Base-by-base conservation (phyloP, 30 jellyfish, hydroid and myxozoan species). In the Hydractinia symbiolongicarpus region DNA sequence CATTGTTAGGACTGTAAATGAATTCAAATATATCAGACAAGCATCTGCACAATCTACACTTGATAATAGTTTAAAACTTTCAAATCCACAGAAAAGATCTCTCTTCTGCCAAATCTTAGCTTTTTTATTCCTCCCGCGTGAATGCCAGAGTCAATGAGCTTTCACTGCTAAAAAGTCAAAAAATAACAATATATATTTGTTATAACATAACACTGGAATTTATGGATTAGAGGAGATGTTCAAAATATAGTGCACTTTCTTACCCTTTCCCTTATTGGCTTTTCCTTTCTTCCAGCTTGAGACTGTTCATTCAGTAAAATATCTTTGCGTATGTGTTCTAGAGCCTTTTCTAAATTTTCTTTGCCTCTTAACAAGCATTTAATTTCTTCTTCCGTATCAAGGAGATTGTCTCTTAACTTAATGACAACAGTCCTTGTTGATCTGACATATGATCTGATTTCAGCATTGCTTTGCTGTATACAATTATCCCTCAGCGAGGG, bases 211-310 rank as follows among this genome's bases (percentile, higher is more conserved):
- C 44, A 30, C 44, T 30, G 44, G 44, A 30, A 30, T 30, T 30
- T 30, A 30, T 30, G 44, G 1, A 58, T 58, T 16, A 11, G 3
- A 58, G 10, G 69, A 11, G 1, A 11, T 58, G 69, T 16, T 16
- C 3, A 53, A 6, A 10, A 14, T 3, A 49, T 7, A 53, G 17
- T 70, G 50, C 30, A 50, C 66, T 9, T 5, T n/a, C 88, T 58
- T 66, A 90, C 97, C 95, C 83, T 85, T 76, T 90, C 97, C 20
- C 95, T 74, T n/a, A 64, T 67, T 1, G 97, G 95, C 61, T 94
- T 81, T 14, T 89, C 95, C 76, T 54, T 73, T 75, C 97, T 86
- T 55, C 85, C 55, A 61, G 57, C 6, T 49, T 78, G 67, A n/a
- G 95, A 90, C 49, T 85, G 83, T 19, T 69, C 85, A 70, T 85